These are phyloP conservation scores for Scylla paramamosain DNA, from an alignment of 1,140 invertebrate species.

Conservation along the genomic window DNA sequence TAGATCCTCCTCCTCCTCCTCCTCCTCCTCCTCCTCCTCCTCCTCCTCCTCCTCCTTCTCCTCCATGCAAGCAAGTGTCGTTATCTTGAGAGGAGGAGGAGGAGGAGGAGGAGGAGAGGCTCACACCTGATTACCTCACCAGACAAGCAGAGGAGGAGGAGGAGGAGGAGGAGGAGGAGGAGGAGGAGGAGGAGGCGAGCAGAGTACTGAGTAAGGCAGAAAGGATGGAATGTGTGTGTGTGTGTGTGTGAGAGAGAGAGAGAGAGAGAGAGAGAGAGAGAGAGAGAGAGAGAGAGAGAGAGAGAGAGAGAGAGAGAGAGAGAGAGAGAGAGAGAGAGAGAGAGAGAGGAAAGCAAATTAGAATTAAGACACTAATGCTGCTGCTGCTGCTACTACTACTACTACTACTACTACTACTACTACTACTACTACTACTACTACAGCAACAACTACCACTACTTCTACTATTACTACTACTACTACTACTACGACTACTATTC, in stretches of 20 bases:
- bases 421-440: too few relatives aligned
- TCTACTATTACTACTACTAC: background rate
- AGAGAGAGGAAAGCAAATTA: too few relatives aligned
- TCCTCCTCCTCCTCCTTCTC: background rate
- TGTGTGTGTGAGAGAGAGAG: background rate
- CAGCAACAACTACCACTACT: too few relatives aligned
- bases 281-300: slow-evolving; percentile 46
- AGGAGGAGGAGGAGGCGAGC: background rate
- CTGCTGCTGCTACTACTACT: too few relatives aligned
- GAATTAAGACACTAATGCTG: too few relatives aligned
- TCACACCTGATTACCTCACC: too few relatives aligned
- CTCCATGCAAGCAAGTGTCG: too few relatives aligned
- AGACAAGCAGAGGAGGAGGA: background rate
- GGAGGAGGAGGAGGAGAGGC: background rate
- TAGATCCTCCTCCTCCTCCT: background rate
- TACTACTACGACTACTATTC: too few relatives aligned
- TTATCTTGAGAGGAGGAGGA: background rate
- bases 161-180: slow-evolving; percentile 6
- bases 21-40: background rate
- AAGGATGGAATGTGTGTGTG: background rate
- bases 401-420: background rate
- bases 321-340: slow-evolving; percentile 16
- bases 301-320: slow-evolving; percentile 40
- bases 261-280: slow-evolving; percentile 38
- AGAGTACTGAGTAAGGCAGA: too few relatives aligned